Percentiles rank a stretch among this genome's conserved stretches.
Conservation (phyloP, 2,888 invertebrate genomes). For the Drosophila mimica region DNA sequence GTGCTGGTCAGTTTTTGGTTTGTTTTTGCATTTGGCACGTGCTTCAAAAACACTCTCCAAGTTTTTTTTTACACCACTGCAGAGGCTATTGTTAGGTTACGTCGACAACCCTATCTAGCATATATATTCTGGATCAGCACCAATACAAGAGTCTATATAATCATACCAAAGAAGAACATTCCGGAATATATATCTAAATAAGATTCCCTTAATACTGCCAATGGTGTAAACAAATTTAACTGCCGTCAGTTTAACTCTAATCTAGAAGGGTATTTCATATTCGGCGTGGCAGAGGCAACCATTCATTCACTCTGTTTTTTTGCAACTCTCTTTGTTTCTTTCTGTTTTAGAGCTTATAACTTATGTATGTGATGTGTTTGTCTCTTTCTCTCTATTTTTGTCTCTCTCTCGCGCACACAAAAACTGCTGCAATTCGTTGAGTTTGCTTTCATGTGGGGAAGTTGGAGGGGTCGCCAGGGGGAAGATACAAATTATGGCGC, state of each 20-base stretch:
- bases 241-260: background rate
- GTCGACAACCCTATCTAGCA: background rate
- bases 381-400: background rate
- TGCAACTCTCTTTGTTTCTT: conserved; percentile 11
- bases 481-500: conserved; percentile 50
- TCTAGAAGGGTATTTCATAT: conserved; percentile 4
- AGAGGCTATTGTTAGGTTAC: background rate
- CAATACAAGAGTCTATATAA: background rate
- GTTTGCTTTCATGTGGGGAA: background rate
- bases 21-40: conserved; percentile 56
- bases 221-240: background rate
- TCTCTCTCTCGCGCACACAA: background rate
- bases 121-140: background rate
- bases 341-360: conserved; percentile 48
- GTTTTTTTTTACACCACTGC: conserved; percentile 3
- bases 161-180: background rate
- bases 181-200: background rate
- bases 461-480: background rate
- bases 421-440: background rate
- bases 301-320: background rate
- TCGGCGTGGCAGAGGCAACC: background rate
- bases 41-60: conserved; percentile 35
- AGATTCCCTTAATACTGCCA: background rate
- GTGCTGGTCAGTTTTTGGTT: conserved; percentile 10
- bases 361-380: conserved; percentile 51